Percentiles rank a stretch among this genome's conserved stretches.
Conservation (phyloP, 2,113 vertebrate genomes). For the Ochotona curzoniae region DNA sequence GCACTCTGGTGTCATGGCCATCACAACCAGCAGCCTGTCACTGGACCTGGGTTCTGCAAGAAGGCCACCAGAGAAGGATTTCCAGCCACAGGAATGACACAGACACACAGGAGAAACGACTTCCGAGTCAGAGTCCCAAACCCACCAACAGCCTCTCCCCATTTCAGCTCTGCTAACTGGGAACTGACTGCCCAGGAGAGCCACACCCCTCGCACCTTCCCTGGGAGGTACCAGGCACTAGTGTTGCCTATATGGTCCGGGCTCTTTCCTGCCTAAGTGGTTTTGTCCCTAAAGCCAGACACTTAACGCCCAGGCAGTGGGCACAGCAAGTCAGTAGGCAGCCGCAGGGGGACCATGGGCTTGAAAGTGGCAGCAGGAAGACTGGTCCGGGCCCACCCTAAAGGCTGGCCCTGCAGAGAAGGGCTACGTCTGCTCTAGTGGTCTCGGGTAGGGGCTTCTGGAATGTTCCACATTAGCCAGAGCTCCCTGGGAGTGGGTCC, state of each 20-base stretch:
- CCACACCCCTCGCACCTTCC: neutral
- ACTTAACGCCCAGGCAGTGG: neutral
- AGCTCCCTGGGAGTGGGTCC: neutral
- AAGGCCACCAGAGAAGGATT: neutral
- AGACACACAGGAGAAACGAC: neutral
- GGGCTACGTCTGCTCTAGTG: neutral
- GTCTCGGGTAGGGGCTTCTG: neutral
- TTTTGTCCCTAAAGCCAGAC: slow-evolving; percentile 58
- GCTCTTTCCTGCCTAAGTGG: slow-evolving; percentile 45
- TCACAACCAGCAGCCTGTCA: fast-evolving
- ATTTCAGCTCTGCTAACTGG: neutral
- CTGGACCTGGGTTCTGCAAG: neutral
- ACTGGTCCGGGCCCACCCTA: neutral
- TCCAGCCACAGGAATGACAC: neutral
- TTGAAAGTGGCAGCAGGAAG: neutral
- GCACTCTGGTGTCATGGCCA: neutral
- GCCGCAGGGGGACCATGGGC: fast-evolving
- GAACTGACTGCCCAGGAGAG: neutral
- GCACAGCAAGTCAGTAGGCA: fast-evolving
- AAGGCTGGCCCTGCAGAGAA: neutral
- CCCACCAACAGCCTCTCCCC: fast-evolving
- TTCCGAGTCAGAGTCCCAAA: neutral
- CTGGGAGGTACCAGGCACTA: neutral
- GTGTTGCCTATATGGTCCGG: too few relatives aligned
- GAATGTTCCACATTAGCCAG: neutral